Evolutionary conservation across 2,797 vertebrate species (phyloP), one percentile per base, ranked within the genome.

Genomic region (Toxotes lorentzi): DNA sequence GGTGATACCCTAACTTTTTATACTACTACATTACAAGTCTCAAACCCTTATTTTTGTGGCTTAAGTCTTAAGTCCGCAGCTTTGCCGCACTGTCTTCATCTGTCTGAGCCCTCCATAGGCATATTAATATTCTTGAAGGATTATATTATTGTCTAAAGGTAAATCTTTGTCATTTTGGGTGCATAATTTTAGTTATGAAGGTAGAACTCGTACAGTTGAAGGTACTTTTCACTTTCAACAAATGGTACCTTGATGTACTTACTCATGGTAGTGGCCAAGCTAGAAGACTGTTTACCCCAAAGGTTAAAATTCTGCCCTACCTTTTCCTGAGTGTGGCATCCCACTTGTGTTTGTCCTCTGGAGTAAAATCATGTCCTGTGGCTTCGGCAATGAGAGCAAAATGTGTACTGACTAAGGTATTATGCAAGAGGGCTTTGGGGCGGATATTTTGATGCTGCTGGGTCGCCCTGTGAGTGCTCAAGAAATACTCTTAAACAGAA

Each of bases 391-490:
- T 24, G 61, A 69, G 60, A 74, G 60, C 73, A 75, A 56, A 72
- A 32, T 74, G 61, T 74, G 73, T 58, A 63, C 59, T 76, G 66
- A 86, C 76, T 83, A 35, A 74, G 62, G 63, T 69, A 48, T 89
- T 88, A 85, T 61, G 63, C 79, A 90, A 86, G 58, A 73, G 41
- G 30, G 74, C 48, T 77, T 59, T 27, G 24, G 60, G 56, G 61
- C n/a, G 76, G 69, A 82, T 80, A 76, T 86, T 82, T 77, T 66
- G 65, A 76, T 72, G 82, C 83, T 57, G 60, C 64, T 1, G 3
- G 76, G 78, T 65, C 32, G 43, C 79, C 73, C 82, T 59, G 76
- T 34, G 45, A 76, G 71, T 21, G 12, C 57, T 73, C 50, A 4
- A 43, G 61, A 76, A 73, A 59, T 53, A 53, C 78, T 43, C 24